Conservation (phyloP, 2,113 vertebrate species). For the Silurus glanis region DNA sequence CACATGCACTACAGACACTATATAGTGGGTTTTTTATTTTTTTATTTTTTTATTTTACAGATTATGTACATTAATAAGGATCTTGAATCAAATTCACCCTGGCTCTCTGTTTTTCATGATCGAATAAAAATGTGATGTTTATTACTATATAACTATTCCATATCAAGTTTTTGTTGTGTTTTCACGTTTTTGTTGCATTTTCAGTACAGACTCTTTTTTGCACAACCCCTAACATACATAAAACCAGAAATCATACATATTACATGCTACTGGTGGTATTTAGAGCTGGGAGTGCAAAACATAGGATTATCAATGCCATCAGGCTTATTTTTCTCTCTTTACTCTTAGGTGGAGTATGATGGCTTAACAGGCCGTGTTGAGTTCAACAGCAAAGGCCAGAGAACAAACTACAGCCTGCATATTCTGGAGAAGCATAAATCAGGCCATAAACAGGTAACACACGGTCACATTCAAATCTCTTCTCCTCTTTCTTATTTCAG, state of each 20-base stretch:
- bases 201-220: background rate
- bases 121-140: too few relatives aligned
- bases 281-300: background rate
- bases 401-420: conserved; percentile 87
- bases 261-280: background rate
- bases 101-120: too few relatives aligned
- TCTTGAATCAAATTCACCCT: too few relatives aligned
- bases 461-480: conserved; percentile 34
- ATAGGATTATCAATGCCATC: background rate
- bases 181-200: background rate
- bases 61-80: too few relatives aligned
- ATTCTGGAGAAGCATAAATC: conserved; percentile 83
- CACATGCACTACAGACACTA: too few relatives aligned
- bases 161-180: background rate
- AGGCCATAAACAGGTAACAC: conserved; percentile 82
- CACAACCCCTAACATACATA: background rate
- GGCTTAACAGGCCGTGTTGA: conserved; percentile 87
- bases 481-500: conserved; percentile 52
- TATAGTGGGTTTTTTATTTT: too few relatives aligned
- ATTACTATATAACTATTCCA: too few relatives aligned
- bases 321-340: background rate
- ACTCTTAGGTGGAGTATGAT: conserved; percentile 85
- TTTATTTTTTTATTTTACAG: too few relatives aligned
- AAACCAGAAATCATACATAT: background rate
- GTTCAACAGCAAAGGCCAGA: conserved; percentile 94